A percentile compares a stretch with the other conserved stretches of the same genome.
These are phyloP conservation scores for Zalophus californianus DNA, from an alignment of 2,797 vertebrate genomes.

Conservation along the genomic window DNA sequence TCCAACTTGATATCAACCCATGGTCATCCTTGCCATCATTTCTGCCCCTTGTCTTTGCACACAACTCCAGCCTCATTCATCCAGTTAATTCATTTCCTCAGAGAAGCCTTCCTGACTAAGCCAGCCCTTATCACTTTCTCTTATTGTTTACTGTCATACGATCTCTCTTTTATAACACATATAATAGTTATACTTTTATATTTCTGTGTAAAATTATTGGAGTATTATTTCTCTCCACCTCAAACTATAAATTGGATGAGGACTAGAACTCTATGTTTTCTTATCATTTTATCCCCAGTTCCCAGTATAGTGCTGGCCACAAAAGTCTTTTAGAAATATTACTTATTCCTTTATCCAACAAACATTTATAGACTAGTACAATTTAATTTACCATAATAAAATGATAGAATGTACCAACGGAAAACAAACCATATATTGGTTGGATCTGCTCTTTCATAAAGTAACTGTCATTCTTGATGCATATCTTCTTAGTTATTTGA, in stretches of 20 bases:
- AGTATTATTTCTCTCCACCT: not conserved
- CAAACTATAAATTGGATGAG: not conserved
- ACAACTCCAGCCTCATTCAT: not conserved
- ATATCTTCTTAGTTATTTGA: not conserved
- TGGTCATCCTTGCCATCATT: not conserved
- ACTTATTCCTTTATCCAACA: not conserved
- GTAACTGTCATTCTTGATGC: not conserved
- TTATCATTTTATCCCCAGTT: not conserved
- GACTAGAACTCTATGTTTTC: not conserved
- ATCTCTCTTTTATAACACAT: not conserved
- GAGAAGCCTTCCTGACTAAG: not conserved
- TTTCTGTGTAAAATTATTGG: not conserved
- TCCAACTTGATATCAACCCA: not conserved
- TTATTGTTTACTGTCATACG: not conserved
- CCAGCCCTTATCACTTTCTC: not conserved
- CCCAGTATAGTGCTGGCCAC: not conserved
- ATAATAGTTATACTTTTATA: not conserved
- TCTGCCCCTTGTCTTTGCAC: not conserved
- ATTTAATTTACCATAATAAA: not conserved
- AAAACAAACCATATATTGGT: not conserved
- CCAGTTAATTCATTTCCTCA: not conserved
- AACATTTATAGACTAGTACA: not conserved
- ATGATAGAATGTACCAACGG: not conserved
- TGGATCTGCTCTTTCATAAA: not conserved
- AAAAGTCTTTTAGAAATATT: not conserved